Base-by-base conservation (phyloP, 2,113 vertebrate genomes). In the Passer domesticus region DNA sequence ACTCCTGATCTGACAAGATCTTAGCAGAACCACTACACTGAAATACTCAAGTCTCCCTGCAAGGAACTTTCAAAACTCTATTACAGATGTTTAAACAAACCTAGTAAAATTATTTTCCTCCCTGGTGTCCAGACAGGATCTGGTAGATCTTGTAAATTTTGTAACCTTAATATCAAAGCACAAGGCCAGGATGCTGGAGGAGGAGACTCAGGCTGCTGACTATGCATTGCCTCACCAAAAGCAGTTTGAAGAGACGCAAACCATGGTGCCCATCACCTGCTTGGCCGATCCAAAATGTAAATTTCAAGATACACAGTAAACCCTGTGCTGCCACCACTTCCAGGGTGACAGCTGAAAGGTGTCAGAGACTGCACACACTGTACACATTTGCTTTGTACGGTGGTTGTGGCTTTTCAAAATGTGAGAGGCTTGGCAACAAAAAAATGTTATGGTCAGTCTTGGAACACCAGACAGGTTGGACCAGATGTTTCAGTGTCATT, bases 21-120 rank as follows among this genome's bases (percentile, higher is more conserved):
- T 64, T 22, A 82, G 62, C 22, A 75, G 14, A 93, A 18, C 8
- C n/a, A 86, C 35, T 64, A 31, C 53, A 68, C 3, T 44, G 27
- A 79, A 75, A 78, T 23, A 72, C 11, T 21, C 0, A 0, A 79
- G 11, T 60, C 1, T 3, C 19, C 8, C 28, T 49, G 23, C 41
- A 43, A 4, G 25, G 23, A 83, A 31, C 17, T 67, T 66, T 63
- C 7, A 20, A 63, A 87, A 70, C 7, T 33, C 0, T 2, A 59
- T 84, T 74, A 35, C 0, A 35, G 14, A 41, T n/a, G 10, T 31
- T 73, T 62, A 63, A 90, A 80, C 22, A 90, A 76, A 47, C 7
- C 30, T 39, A 37, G 10, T 39, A 52, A 75, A 90, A 83, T 28
- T n/a, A 16, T 63, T 62, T 92, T 53, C 52, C 10, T 77, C 21